Conservation (phyloP, 2,888 invertebrate genomes). For the Thalpophila matura region DNA sequence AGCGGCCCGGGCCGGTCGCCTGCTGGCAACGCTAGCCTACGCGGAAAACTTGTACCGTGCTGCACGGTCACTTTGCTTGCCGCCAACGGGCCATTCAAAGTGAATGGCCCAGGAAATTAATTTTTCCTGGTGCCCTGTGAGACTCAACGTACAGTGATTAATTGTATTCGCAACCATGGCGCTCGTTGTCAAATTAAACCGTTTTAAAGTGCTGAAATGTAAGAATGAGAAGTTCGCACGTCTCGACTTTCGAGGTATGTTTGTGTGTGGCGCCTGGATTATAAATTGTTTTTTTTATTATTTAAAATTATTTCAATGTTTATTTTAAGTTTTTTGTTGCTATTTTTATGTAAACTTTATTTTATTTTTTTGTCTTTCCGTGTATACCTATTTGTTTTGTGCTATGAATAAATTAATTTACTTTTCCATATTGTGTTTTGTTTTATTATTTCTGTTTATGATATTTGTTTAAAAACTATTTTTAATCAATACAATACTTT, state of each 20-base stretch:
- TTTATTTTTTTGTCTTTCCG: not conserved
- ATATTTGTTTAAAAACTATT: slow-evolving; percentile 8
- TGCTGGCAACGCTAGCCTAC: slow-evolving; percentile 6
- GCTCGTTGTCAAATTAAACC: slow-evolving; percentile 92
- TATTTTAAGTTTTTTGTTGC: not conserved
- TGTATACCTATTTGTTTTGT: slow-evolving; percentile 4
- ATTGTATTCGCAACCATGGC: slow-evolving; percentile 89
- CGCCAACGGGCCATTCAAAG: slow-evolving; percentile 34
- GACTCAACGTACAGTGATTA: not conserved
- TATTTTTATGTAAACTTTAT: not conserved
- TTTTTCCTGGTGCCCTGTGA: slow-evolving; percentile 1
- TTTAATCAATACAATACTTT: no score
- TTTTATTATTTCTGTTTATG: not conserved
- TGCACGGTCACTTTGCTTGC: slow-evolving; percentile 10
- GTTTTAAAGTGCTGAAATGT: slow-evolving; percentile 93
- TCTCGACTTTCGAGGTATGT: slow-evolving; percentile 95
- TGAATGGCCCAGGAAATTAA: slow-evolving; percentile 15
- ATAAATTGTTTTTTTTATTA: not conserved
- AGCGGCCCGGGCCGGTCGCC: slow-evolving; percentile 48
- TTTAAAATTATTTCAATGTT: not conserved
- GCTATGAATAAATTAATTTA: not conserved
- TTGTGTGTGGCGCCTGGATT: slow-evolving; percentile 1
- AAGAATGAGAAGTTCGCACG: slow-evolving; percentile 93
- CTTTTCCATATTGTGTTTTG: not conserved
- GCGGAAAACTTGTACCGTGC: slow-evolving; percentile 64